Base-by-base conservation (phyloP, 2,888 invertebrate genomes). In the Hyles lineata region DNA sequence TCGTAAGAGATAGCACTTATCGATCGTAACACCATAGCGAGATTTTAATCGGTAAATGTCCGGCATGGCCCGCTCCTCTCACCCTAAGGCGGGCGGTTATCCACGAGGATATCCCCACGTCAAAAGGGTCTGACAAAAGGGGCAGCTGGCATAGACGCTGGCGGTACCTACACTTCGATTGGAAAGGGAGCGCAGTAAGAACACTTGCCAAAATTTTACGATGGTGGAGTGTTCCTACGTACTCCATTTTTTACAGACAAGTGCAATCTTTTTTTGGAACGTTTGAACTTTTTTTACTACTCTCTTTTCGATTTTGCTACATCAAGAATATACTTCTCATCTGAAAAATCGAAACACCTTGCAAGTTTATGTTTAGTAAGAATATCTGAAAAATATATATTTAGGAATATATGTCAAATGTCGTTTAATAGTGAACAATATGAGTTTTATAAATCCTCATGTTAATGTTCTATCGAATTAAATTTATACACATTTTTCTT, bases 71-170 rank as follows among this genome's bases (percentile, higher is more conserved):
- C 55, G n/a, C 55, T 55, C 17, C n/a, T 19, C 55, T 55, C 55
- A 17, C 55, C 55, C 55, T 55, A 7, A 43, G 55, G 55, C 55
- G 55, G 55, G 55, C 7, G 55, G 55, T 55, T 55, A 55, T n/a
- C 55, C 55, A 55, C n/a, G n/a, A 55, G 6, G 55, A 5, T 55
- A 55, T n/a, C 25, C 19, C 25, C 25, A 25, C 19, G 29, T 19
- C 15, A 61, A 61, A 61, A 61, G 29, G 29, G 61, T 25, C 61
- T 61, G 25, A 61, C 29, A 29, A 61, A 29, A 61, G 61, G 61
- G 61, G 25, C 15, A 61, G 61, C 61, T 25, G 61, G 25, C 61
- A 61, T 3, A 25, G 29, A 25, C 29, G 17, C 25, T 19, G 25
- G 61, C 25, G 29, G 61, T 25, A 61, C 25, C 29, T 29, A 61